phyloP scores from a whole-genome alignment of 2,888 invertebrate species.

The Perizoma affinitatum region DNA sequence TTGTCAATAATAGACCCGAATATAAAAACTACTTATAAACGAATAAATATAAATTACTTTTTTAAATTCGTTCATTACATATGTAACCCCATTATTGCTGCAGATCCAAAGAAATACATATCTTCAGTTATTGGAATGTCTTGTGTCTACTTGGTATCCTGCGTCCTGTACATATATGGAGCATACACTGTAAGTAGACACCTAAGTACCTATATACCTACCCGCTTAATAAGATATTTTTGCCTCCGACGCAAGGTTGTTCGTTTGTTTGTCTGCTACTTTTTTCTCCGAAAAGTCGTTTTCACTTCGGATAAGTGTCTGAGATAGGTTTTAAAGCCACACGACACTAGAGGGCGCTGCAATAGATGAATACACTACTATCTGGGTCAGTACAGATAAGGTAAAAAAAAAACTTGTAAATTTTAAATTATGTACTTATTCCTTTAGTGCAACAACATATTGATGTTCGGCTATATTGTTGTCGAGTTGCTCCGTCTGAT shows the following conservation, averaged over 20 bases:
- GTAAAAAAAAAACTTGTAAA: not conserved
- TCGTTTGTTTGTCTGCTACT: too few species aligned
- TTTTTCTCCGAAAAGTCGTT: too few species aligned
- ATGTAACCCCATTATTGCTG: not conserved
- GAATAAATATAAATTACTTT: too few species aligned
- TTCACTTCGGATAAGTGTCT: too few species aligned
- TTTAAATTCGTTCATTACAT: too few species aligned
- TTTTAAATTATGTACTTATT: slow-evolving; percentile 5
- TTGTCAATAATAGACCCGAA: too few species aligned
- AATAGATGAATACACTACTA: too few species aligned
- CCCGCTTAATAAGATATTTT: not conserved
- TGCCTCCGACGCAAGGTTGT: too few species aligned
- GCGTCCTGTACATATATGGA: slow-evolving; percentile 67
- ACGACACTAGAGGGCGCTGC: too few species aligned
- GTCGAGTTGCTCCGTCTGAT: slow-evolving; percentile 63
- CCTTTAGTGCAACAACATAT: slow-evolving; percentile 63
- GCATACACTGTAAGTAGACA: slow-evolving; percentile 63
- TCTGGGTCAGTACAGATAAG: too few species aligned
- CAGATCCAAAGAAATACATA: slow-evolving; percentile 67
- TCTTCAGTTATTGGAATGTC: slow-evolving; percentile 53
- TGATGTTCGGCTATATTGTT: slow-evolving; percentile 66
- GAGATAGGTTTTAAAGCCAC: too few species aligned
- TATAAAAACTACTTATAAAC: too few species aligned
- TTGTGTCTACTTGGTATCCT: slow-evolving; percentile 59
- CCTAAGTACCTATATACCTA: not conserved